Conservation (phyloP, 2,888 invertebrate species). For the Lamproptera curius region DNA sequence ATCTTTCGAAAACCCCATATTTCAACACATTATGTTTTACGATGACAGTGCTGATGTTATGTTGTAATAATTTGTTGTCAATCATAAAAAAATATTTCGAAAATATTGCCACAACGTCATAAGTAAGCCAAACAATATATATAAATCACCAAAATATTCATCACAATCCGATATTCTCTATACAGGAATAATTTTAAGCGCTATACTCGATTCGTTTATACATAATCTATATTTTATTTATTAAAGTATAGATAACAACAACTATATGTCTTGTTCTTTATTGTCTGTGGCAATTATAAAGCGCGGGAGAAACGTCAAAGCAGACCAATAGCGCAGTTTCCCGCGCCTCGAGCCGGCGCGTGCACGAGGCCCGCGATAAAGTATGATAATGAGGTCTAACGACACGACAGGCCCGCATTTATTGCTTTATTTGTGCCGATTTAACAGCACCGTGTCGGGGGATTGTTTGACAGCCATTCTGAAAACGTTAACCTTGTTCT, state of each 20-base stretch:
- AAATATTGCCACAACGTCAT: too few species aligned
- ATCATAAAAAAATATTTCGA: too few species aligned
- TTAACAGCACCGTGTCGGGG: conserved; percentile 4
- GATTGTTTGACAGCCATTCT: not conserved
- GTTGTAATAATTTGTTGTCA: too few species aligned
- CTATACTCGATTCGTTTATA: not conserved
- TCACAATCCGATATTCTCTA: too few species aligned
- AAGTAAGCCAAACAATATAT: too few species aligned
- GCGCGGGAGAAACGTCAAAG: not conserved
- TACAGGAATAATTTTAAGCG: not conserved
- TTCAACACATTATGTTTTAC: too few species aligned
- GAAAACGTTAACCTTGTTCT: too few species aligned
- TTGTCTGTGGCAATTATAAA: not conserved
- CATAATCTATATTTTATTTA: not conserved
- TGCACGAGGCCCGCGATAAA: conserved; percentile 26
- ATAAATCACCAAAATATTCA: too few species aligned
- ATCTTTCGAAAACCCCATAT: too few species aligned
- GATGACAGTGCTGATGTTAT: too few species aligned
- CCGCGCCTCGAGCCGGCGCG: conserved; percentile 20
- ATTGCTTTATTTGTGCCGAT: conserved; percentile 24
- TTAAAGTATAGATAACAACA: not conserved
- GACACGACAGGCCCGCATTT: conserved; percentile 28
- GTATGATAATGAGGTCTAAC: conserved; percentile 31
- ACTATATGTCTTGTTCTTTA: not conserved
- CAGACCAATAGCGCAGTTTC: conserved; percentile 2